Base-by-base conservation (phyloP, 2,113 vertebrate genomes). In the Chaenocephalus aceratus region DNA sequence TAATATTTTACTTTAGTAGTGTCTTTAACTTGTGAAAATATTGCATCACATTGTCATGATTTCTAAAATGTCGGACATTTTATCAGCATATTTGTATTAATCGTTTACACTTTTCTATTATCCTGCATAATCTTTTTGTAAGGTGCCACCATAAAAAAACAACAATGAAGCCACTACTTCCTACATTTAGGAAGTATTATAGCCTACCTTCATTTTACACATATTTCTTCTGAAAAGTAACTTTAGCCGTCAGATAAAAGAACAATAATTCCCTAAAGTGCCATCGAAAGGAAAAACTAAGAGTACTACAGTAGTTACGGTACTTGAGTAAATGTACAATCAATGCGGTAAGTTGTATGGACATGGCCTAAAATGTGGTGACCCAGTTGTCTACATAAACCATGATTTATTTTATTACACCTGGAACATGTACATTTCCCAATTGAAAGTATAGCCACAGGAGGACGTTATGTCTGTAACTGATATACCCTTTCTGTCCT, bases 401-500 rank as follows among this genome's bases (percentile, higher is more conserved):
- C 34, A 61, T 46, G 45, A 15, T 57, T 57, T 26, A 12, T 57
- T 6, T 30, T 11, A n/a, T 8, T 7, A 67, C 52, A n/a, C 26
- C 8, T 51, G 2, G 9, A 68, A 23, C n/a, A 23, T 14, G 14
- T 41, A 41, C 12, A 49, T 65, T 49, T 65, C 21, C 45, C 4
- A 57, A 16, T 12, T 16, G 6, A 57, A n/a, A 52, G 46, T 44
- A 71, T 52, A 15, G 14, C 54, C 46, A 51, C 26, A 48, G 16
- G 10, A 51, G 10, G 65, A 41, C 16, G 2, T 61, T 36, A 52
- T 21, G 15, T 34, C 1, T 63, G 53, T 67, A 15, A 8, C 21
- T 80, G 54, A n/a, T 66, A 44, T 45, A 52, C 26, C 52, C 61
- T 61, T 57, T 83, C 49, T 21, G 63, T 53, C 68, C 68, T 75